Conservation (phyloP, 1,140 invertebrate genomes). For the Latrodectus geometricus region DNA sequence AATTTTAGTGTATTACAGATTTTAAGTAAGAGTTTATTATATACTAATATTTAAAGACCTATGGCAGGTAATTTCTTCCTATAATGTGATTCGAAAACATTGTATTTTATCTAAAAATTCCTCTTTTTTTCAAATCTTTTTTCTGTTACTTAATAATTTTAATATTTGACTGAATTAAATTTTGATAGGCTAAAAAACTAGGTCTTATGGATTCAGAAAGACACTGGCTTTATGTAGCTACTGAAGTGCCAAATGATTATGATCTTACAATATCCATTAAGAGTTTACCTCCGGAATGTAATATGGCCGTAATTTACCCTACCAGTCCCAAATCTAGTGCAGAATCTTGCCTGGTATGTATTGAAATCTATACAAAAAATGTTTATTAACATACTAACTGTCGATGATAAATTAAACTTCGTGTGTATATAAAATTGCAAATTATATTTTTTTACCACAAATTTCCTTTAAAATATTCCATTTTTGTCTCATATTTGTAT, state of each 20-base stretch:
- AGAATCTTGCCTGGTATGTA: constrained; percentile 26
- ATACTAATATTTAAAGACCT: no score
- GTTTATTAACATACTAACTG: background rate
- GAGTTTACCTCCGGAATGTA: constrained; percentile 41
- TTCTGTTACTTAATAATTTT: no score
- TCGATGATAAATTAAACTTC: background rate
- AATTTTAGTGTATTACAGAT: no score
- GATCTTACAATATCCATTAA: constrained; percentile 6
- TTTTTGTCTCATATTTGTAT: no score
- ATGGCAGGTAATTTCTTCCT: no score
- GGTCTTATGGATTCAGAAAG: constrained; percentile 27
- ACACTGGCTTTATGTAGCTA: constrained; percentile 30
- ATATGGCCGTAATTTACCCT: constrained; percentile 52
- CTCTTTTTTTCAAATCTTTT: no score
- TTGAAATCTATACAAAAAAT: background rate
- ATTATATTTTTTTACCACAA: background rate
- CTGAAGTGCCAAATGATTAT: background rate
- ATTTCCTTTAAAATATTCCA: no score
- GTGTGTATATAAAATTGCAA: background rate
- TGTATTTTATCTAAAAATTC: no score
- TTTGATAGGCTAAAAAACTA: constrained; percentile 47
- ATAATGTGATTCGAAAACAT: no score
- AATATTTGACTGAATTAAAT: no score
- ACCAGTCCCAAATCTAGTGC: background rate
- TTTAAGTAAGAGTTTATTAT: no score